Base-by-base conservation (phyloP, 2,888 invertebrate species). In the Eupithecia centaureata region DNA sequence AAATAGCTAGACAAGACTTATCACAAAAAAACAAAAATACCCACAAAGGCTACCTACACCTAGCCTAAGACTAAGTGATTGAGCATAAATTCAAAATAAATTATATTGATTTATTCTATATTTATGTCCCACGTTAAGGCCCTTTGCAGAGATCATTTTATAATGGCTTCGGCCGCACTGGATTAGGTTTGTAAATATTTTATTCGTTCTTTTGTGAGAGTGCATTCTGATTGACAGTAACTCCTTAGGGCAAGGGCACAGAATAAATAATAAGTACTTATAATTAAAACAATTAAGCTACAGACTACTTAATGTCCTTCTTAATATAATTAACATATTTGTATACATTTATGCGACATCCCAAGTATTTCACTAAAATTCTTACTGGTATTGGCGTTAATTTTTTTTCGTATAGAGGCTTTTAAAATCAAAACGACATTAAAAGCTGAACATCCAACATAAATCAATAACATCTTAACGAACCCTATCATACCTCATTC, bases 121-220 rank as follows among this genome's bases (percentile, higher is more conserved):
- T 42, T 42, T 8, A 18, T 8, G 42, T 42, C 42, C 42, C 18
- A 47, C 47, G 78, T 77, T 86, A 18, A 82, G 81, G 75, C 81
- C 83, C 82, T 85, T 85, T 85, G 82, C 82, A 86, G 87, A 86
- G 81, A 82, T 78, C 82, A 83, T 81, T n/a, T 82, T 82, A 85
- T 91, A 92, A 92, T 92, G 88, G 88, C 88, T 87, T 86, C 82
- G 88, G 86, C 85, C 87, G 85, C 85, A 84, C 82, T 81, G 89
- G 86, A 92, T 91, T 89, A 88, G 83, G 83, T 86, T 87, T 87
- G 90, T 92, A 86, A 92, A 93, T 93, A 92, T 90, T 92, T 92
- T 89, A 92, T 92, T 85, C 74, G 82, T 79, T 83, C 84, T 82
- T 87, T 87, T 86, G 86, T 85, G 82, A 77, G 82, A 77, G 82